Evolutionary conservation across 2,797 vertebrate genomes (phyloP), one percentile per base, ranked within the genome.

Genomic region (Valencia hispanica): DNA sequence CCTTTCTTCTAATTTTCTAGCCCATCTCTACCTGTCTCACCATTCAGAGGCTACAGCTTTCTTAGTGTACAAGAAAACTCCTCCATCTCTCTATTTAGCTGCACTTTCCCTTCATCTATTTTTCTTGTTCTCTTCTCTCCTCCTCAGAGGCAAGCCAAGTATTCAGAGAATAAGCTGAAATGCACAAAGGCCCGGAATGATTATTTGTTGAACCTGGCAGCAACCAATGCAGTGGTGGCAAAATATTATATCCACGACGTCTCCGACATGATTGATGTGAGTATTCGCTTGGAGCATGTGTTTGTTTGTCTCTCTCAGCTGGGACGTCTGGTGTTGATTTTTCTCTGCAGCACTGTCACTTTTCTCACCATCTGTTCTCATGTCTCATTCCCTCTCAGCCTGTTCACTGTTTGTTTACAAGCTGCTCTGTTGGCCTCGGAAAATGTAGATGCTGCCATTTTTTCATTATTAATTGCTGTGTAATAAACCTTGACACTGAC

Each of bases 231-330:
- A 0, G 97, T 98, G 5, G 97, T 99, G 90, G 96, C 97, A 77
- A 99, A 99, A 86, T 99, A 99, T 91, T 99, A 99, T 93, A 99
- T 99, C 93, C 98, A 99, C 0, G 98, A 99, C 0, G 98, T 99
- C 82, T 99, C 98, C 0, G 98, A 99, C 91, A 97, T 99, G 93
- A 99, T 99, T 0, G 98, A 99, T 36, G 98, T 99, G 88, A 99
- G 98, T 95, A 92, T 88, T 84, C 57, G 32, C 55, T 20, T 27
- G 79, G 81, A 83, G 80, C 87, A 63, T 69, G 82, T 88, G 85
- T 90, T 92, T 93, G 89, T 89, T 88, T 90, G 77, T 83, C 48
- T 89, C 61, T 80, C 87, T 88, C 88, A 83, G 84, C 87, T 87
- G 87, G 87, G 87, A 85, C 74, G 70, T 83, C 70, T 89, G 57